Base-by-base conservation (phyloP, 2,888 invertebrate species). In the Leptogaster cylindrica region DNA sequence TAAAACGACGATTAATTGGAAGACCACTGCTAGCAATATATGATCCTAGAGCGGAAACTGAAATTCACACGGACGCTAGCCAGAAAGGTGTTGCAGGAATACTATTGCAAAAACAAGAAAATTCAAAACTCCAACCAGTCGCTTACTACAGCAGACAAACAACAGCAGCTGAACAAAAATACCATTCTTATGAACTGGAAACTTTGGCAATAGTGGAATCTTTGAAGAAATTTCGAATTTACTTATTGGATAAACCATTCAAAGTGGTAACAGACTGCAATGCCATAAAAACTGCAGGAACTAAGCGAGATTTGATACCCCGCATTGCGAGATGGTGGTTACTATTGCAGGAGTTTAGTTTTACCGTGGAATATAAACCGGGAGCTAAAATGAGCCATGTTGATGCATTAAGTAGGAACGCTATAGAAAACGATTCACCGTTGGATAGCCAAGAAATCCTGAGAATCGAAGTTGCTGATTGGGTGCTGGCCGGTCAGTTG, bases 111-210 rank as follows among this genome's bases (percentile, higher is more conserved):
- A 68, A 68, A 50, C 66, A 67, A 10, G 44, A 28, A 8, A 50
- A 66, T 7, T 58, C 55, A 27, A 64, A 46, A 12, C 31, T 67
- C 2, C 65, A 67, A 25, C 65, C 70, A 2, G 63, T 70, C 3
- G 52, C 61, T 20, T 78, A 72, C 36, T 69, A 71, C 52, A 76
- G 74, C 39, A 67, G 70, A 28, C 75, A 75, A 66, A 76, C 74
- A 1, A 73, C 74, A 0, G 52, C 70, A 6, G 71, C 73, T 1
- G 74, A 77, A 70, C 51, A 70, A 46, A 74, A 74, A 55, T 77
- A 74, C 55, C 52, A 66, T 16, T 75, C 75, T 44, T 76, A 75
- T 68, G 76, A 78, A 46, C 64, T 78, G 2, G 76, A 78, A 72
- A 73, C 75, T 3, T 50, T 78, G 12, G 76, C 76, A 0, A 70